Conservation (phyloP, 2,113 vertebrate species). For the Cyphomyrus discorhynchus region DNA sequence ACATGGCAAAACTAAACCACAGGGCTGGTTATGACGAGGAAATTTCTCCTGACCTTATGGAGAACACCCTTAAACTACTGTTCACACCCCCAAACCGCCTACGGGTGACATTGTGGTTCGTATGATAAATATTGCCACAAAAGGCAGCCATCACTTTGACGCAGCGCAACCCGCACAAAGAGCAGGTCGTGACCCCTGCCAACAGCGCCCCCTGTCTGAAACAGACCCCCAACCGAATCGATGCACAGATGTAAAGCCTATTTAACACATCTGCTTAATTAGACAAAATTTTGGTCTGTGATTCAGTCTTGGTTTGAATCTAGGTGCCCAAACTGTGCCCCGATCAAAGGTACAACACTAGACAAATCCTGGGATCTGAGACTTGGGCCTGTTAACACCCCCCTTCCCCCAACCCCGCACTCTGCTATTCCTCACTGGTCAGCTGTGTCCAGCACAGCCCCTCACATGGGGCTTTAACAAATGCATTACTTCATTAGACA, state of each 20-base stretch:
- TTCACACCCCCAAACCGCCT: background rate
- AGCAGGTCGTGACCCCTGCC: background rate
- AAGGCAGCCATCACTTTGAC: background rate
- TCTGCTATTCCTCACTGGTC: background rate
- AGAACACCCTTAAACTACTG: background rate
- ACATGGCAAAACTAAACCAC: background rate
- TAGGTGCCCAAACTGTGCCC: background rate
- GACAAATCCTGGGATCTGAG: background rate
- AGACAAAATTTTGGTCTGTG: background rate
- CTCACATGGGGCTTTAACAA: background rate
- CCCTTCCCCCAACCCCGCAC: background rate
- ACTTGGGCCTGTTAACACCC: background rate
- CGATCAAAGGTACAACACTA: background rate
- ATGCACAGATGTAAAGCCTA: background rate
- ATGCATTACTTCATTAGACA: background rate
- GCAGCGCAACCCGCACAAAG: background rate
- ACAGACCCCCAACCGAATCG: background rate
- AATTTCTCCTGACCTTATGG: background rate
- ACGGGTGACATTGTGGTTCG: background rate
- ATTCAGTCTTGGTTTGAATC: background rate
- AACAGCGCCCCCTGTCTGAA: background rate
- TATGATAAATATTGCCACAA: background rate
- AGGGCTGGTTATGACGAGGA: background rate
- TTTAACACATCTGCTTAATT: background rate
- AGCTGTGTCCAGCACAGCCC: background rate